Evolutionary conservation across 2,113 vertebrate genomes (phyloP).

Genomic region (Coturnix japonica): DNA sequence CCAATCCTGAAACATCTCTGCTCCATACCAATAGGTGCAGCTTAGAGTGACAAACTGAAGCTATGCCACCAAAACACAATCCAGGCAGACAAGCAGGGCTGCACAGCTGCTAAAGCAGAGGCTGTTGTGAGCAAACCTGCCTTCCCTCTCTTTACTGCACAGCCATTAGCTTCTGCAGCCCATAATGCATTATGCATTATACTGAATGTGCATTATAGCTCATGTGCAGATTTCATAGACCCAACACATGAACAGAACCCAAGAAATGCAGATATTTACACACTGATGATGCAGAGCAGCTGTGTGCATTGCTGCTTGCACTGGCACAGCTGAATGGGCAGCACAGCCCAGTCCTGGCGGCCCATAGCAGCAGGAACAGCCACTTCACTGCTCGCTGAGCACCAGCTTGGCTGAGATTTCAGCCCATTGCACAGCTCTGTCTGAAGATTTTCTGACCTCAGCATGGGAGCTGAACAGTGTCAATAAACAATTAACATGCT

Average conservation of each 20-base stretch:
- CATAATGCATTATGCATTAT: too few relatives aligned
- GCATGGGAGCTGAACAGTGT: conserved; percentile 8
- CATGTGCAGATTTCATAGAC: background rate
- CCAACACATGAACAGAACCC: too few relatives aligned
- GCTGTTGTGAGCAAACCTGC: too few relatives aligned
- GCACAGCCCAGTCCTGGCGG: accelerated
- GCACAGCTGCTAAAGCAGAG: background rate
- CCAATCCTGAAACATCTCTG: background rate
- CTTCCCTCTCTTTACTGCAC: too few relatives aligned
- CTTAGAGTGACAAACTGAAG: background rate
- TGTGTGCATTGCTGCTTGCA: accelerated
- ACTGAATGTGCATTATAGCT: accelerated
- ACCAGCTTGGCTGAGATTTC: background rate
- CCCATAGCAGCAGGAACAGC: accelerated
- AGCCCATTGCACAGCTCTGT: background rate
- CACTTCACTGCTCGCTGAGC: background rate
- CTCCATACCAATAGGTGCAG: background rate
- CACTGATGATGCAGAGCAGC: background rate
- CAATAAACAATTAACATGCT: conserved; percentile 58
- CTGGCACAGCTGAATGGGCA: accelerated
- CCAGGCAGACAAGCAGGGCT: accelerated
- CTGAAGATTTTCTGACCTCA: conserved; percentile 39
- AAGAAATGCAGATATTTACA: accelerated
- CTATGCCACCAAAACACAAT: background rate
- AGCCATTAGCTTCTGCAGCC: background rate